Base-by-base conservation (phyloP, 2,797 vertebrate species). In the Esox masquinongy region DNA sequence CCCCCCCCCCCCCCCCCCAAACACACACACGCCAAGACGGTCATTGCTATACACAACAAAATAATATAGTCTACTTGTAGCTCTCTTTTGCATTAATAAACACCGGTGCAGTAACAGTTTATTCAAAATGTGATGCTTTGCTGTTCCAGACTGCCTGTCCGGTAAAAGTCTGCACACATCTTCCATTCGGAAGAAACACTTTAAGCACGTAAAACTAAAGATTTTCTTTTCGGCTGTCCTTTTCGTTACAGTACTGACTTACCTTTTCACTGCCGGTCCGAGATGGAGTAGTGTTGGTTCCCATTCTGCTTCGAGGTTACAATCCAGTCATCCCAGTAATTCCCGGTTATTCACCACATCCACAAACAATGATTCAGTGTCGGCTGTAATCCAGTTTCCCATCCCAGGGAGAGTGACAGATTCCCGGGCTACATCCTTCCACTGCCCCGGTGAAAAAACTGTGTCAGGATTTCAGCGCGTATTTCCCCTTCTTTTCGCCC, bases 341-440 rank as follows among this genome's bases (percentile, higher is more conserved):
- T 84, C 86, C 82, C 86, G 74, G 86, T 69, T 79, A 47, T 36
- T 72, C 86, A 87, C 83, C 80, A 88, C 89, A 88, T 92, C 92
- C 92, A 90, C 85, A 56, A n/a, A 22, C 50, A 80, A 81, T 36
- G 87, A 68, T 87, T 89, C 77, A 74, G 86, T 83, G 80, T 80
- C 76, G 80, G 75, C 73, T 79, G 87, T 94, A 94, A 94, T 94
- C 92, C 93, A 90, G 83, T 88, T 84, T 93, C 89, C 93, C 94
- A 94, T 94, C 82, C 92, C 92, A 85, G 85, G 86, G 73, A 80
- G 83, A 93, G 87, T 83, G 77, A 88, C 75, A 67, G 80, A 77
- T 67, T 88, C 85, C 91, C 83, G 74, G 87, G 82, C 91, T 89
- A 93, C 94, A 94, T 95, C 93, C 89, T 93, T 90, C 87, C 82